Evolutionary conservation across 1,140 invertebrate species (phyloP).

Genomic region (Lycorma delicatula): DNA sequence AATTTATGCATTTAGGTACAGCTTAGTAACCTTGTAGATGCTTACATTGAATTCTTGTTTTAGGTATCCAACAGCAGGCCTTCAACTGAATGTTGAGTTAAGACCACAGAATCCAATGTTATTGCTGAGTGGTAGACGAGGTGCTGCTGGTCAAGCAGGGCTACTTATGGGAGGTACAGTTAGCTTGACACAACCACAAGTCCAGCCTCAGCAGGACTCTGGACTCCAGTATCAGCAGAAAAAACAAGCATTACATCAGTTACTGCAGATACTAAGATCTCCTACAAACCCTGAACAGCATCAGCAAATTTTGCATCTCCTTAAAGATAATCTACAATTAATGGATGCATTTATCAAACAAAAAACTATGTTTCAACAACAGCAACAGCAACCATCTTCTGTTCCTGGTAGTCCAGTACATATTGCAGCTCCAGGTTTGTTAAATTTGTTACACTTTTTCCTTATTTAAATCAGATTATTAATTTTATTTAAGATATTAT

Average conservation of each 20-base stretch:
- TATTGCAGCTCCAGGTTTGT: neutral
- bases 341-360: slow-evolving; percentile 97
- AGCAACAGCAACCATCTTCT: slow-evolving; percentile 31
- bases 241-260: slow-evolving; percentile 76
- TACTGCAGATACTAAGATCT: slow-evolving; percentile 81
- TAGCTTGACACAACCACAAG: slow-evolving; percentile 25
- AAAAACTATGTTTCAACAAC: slow-evolving; percentile 50
- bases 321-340: slow-evolving; percentile 88
- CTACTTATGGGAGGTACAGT: slow-evolving; percentile 38
- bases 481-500: too few relatives aligned
- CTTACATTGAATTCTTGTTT: neutral
- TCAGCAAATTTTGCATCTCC: slow-evolving; percentile 82
- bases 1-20: neutral
- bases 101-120: slow-evolving; percentile 18
- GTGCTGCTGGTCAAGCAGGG: slow-evolving; percentile 22
- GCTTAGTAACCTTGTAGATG: neutral
- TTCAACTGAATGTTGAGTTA: slow-evolving; percentile 19
- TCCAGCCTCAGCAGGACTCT: slow-evolving; percentile 19
- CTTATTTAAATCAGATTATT: too few relatives aligned
- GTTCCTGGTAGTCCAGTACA: neutral
- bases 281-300: slow-evolving; percentile 88
- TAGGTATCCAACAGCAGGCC: slow-evolving; percentile 32
- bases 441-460: neutral
- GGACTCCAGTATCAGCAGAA: too few relatives aligned
- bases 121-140: slow-evolving; percentile 22